These are phyloP conservation scores for Barbus barbus DNA, from an alignment of 2,113 vertebrate genomes.

Conservation along the genomic window DNA sequence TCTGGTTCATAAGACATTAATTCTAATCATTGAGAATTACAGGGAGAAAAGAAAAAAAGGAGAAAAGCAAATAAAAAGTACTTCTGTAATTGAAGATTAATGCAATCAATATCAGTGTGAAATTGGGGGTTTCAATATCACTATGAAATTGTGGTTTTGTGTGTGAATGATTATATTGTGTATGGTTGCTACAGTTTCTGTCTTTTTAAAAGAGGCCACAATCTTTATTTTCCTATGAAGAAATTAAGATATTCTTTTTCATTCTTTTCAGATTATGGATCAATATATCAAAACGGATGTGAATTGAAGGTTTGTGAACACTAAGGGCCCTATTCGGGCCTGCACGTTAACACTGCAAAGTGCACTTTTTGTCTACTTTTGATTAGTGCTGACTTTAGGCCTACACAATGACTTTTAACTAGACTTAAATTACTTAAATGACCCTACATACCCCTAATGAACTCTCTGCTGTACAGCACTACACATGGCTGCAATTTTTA, in stretches of 20 bases:
- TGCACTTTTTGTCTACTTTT: slow-evolving; percentile 22
- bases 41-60: background rate
- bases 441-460: slow-evolving; percentile 36
- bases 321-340: slow-evolving; percentile 57
- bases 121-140: slow-evolving; percentile 30
- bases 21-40: background rate
- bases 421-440: slow-evolving; percentile 37
- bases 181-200: background rate
- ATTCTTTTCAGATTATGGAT: slow-evolving; percentile 57
- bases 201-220: background rate
- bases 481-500: slow-evolving; percentile 35
- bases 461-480: slow-evolving; percentile 30
- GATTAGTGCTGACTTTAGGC: slow-evolving; percentile 31
- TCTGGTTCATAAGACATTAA: background rate
- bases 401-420: slow-evolving; percentile 51
- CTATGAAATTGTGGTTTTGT: slow-evolving; percentile 12
- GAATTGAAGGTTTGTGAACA: slow-evolving; percentile 55
- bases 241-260: slow-evolving; percentile 53
- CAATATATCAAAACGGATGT: slow-evolving; percentile 58
- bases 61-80: background rate
- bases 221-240: background rate
- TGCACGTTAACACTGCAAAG: slow-evolving; percentile 39
- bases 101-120: slow-evolving; percentile 10
- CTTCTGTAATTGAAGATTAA: slow-evolving; percentile 19
- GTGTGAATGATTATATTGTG: background rate